Percentiles rank a stretch among this genome's conserved stretches.
Conservation (phyloP, 2,888 invertebrate species). For the Drosophila kuntzei region DNA sequence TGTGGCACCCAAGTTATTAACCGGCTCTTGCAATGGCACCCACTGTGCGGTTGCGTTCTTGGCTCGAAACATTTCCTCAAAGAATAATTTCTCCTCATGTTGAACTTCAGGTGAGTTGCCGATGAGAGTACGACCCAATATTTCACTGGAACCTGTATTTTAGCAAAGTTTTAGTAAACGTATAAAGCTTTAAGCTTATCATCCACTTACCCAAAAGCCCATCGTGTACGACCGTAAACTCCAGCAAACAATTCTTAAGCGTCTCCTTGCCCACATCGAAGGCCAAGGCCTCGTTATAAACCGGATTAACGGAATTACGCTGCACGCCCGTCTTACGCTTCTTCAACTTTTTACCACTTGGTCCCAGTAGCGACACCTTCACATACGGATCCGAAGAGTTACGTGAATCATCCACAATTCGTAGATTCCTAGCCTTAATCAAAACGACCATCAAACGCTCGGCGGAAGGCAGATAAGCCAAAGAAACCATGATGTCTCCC, state of each 20-base stretch:
- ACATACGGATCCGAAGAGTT: conserved; percentile 98
- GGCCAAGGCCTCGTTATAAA: conserved; percentile 97
- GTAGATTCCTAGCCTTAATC: conserved; percentile 95
- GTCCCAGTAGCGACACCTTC: conserved; percentile 94
- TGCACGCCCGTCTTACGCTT: conserved; percentile 97
- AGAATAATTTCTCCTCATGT: conserved; percentile 86
- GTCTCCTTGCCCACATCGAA: conserved; percentile 93
- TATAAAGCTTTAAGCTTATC: not conserved
- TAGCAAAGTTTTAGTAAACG: conserved; percentile 9
- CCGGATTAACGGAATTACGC: conserved; percentile 93
- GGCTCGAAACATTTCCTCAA: conserved; percentile 87
- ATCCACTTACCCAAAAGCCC: conserved; percentile 86
- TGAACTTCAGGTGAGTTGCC: conserved; percentile 86
- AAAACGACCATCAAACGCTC: conserved; percentile 95
- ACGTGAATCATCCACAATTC: conserved; percentile 95
- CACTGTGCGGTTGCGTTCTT: conserved; percentile 88
- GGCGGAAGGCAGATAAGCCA: conserved; percentile 96
- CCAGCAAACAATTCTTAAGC: conserved; percentile 87
- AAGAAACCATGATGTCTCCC: conserved; percentile 95
- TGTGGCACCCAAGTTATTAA: conserved; percentile 57
- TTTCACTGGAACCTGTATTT: conserved; percentile 86
- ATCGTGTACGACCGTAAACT: conserved; percentile 88
- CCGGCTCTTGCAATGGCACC: conserved; percentile 86
- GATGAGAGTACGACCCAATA: conserved; percentile 86
- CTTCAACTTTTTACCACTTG: conserved; percentile 95